Evolutionary conservation across 1,140 invertebrate species (phyloP).

Genomic region (Pseudomyrmex dendroicus): DNA sequence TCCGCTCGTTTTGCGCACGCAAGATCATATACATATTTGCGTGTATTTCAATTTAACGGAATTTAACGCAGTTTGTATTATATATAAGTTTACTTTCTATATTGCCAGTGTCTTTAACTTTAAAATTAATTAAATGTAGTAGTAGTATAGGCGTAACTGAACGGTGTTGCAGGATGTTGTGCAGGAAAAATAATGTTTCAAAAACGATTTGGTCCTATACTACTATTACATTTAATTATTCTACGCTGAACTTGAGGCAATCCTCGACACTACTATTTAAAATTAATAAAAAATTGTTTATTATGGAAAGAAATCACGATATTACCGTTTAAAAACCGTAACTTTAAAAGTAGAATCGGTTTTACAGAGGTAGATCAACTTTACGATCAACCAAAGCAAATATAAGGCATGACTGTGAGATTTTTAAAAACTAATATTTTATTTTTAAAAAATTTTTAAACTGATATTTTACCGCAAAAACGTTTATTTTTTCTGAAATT

Average conservation of each 20-base stretch:
- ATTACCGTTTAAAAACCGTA: not conserved
- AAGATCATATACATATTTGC: not conserved
- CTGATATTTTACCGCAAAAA: not conserved
- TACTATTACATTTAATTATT: too few relatives aligned
- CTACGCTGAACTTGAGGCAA: too few relatives aligned
- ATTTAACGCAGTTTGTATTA: not conserved
- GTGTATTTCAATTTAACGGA: not conserved
- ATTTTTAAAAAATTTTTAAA: not conserved
- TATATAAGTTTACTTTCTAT: not conserved
- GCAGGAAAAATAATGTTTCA: too few relatives aligned
- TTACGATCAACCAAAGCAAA: not conserved
- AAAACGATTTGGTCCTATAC: too few relatives aligned
- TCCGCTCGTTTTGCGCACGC: not conserved
- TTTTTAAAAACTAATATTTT: not conserved
- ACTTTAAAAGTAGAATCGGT: not conserved
- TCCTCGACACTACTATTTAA: too few relatives aligned
- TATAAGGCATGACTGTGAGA: not conserved
- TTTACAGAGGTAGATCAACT: constrained; percentile 8
- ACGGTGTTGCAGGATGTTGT: too few relatives aligned
- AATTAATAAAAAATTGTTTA: constrained; percentile 6
- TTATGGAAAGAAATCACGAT: not conserved
- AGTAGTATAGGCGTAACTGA: too few relatives aligned
- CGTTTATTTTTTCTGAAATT: not conserved
- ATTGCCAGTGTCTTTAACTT: not conserved
- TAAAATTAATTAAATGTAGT: too few relatives aligned